Evolutionary conservation across 2,797 vertebrate species (phyloP), one percentile per base, ranked within the genome.

Genomic region (Parauchenoglanis punctatus): DNA sequence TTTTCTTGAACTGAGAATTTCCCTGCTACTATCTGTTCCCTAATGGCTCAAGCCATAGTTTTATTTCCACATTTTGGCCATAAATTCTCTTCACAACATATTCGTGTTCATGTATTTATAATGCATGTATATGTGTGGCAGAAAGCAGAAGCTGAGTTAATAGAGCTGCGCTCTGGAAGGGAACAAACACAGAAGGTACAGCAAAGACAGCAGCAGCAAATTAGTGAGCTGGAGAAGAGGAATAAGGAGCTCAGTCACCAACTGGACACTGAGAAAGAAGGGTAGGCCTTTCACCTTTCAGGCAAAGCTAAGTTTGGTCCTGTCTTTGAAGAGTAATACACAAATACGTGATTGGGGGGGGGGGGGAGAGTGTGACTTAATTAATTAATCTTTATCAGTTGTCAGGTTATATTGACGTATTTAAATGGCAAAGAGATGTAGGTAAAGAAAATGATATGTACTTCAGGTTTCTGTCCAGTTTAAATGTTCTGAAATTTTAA

Each of bases 91-190:
- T 83, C 25, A 40, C 7, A 67, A 13, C n/a, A 11, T 68, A 40
- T 40, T 40, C 40, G 40, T 40, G 18, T 28, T 56, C 49, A 44
- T 83, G 28, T 85, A 44, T 18, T 81, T 11, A 86, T 28, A 77
- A 46, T 59, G 12, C 25, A 25, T 89, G 59, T 83, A 3, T 88
- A 67, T 77, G 84, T 88, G 59, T 13, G 44, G 86, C 89, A 99
- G 99, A 99, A 98, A 96, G 88, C 97, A 89, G 98, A 99, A 93
- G 92, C 93, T 17, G 97, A 99, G 86, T 20, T 95, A 83, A 89
- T 91, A 58, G 97, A 98, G 91, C 86, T 96, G 89, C 97, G 94
- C 92, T 89, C 93, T 8, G 92, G 93, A 82, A 95, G 94, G 77
- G 97, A 98, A 25, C 97, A 98, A 91, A 89, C 90, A 58, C 94